Evolutionary conservation across 2,888 invertebrate species (phyloP).

Genomic region (Polyommatus iphigenia): DNA sequence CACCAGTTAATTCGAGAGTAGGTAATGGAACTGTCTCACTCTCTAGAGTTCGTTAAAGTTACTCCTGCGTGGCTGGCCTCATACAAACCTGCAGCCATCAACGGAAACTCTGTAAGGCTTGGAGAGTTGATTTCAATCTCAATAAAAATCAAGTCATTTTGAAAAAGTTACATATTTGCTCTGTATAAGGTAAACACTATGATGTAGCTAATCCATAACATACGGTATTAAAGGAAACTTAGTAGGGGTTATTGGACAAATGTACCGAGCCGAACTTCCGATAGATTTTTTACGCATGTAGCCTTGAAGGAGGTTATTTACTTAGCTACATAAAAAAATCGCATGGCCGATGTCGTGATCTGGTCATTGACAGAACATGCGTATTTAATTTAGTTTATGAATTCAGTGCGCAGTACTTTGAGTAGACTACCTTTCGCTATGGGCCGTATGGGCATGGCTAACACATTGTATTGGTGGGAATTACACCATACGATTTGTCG

Average conservation of each 20-base stretch:
- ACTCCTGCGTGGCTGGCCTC: too few species aligned
- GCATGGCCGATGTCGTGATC: neutral
- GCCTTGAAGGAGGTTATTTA: neutral
- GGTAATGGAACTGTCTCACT: too few species aligned
- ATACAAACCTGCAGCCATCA: too few species aligned
- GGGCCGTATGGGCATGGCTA: neutral
- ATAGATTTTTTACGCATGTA: neutral
- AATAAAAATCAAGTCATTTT: too few species aligned
- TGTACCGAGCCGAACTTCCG: neutral
- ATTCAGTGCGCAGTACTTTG: neutral
- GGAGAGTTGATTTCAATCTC: too few species aligned
- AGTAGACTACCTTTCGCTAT: neutral
- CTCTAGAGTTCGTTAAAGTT: too few species aligned
- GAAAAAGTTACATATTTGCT: neutral
- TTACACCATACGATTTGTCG: neutral
- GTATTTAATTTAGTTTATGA: neutral
- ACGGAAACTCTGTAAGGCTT: too few species aligned
- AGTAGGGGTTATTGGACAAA: neutral
- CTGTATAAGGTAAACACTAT: neutral
- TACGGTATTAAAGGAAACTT: neutral
- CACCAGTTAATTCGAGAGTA: too few species aligned
- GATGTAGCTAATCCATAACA: neutral
- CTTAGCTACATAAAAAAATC: neutral
- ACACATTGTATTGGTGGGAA: neutral
- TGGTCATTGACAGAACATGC: conserved; percentile 1